Percentiles rank a stretch among this genome's conserved stretches.
Evolutionary conservation across 2,797 vertebrate genomes (phyloP).

Genomic region (Aldrovandia affinis): DNA sequence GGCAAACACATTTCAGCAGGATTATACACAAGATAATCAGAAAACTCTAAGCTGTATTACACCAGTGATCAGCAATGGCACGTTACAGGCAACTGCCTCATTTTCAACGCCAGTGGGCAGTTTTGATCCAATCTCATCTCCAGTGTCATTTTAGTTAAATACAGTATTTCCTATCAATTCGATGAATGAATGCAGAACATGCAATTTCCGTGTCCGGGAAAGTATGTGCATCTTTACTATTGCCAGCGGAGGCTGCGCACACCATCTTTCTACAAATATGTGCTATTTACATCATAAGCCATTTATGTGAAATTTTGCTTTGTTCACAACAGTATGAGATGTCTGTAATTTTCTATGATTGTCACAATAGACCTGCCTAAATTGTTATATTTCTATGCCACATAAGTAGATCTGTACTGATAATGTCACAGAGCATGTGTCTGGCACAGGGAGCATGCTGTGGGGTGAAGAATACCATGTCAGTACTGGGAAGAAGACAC

Average conservation of each 20-base stretch:
- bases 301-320: neutral
- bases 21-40: neutral
- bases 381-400: neutral
- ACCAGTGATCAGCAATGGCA: neutral
- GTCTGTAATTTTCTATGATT: neutral
- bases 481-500: neutral
- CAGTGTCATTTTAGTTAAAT: neutral
- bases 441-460: neutral
- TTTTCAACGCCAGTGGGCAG: neutral
- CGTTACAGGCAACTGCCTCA: neutral
- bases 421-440: constrained; percentile 18
- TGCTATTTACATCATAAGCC: neutral
- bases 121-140: neutral
- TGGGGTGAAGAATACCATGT: constrained; percentile 6
- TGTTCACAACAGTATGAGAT: neutral
- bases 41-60: neutral
- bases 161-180: neutral
- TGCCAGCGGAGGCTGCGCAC: neutral
- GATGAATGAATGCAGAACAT: neutral
- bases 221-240: neutral
- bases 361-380: neutral
- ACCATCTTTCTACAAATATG: neutral
- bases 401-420: constrained; percentile 4
- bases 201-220: neutral
- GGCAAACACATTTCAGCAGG: neutral